phyloP scores from a whole-genome alignment of 1,140 invertebrate genomes.

The Aphidius ervi region DNA sequence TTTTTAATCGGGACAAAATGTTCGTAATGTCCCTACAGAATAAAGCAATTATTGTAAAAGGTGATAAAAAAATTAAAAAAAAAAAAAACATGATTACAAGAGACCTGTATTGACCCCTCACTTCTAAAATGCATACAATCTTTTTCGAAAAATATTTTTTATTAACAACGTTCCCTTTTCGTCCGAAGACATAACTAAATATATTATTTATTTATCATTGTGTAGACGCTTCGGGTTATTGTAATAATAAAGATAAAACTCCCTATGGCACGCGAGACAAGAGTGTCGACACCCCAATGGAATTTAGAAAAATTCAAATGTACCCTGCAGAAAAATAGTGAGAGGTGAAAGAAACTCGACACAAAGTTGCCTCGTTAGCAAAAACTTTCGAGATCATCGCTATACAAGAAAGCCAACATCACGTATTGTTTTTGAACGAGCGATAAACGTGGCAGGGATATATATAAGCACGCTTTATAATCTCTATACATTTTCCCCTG shows the following conservation, averaged over 20 bases:
- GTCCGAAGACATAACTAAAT: no score
- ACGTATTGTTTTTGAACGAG: slow-evolving; percentile 34
- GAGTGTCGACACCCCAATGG: background rate
- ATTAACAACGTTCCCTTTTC: no score
- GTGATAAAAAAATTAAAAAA: no score
- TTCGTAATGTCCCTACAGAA: no score
- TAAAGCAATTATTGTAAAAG: no score
- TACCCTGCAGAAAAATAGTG: background rate
- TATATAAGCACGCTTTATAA: slow-evolving; percentile 2
- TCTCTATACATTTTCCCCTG: slow-evolving; percentile 4
- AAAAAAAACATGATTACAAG: no score
- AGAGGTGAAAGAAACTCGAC: slow-evolving; percentile 24
- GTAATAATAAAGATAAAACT: background rate
- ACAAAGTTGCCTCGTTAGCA: slow-evolving; percentile 32
- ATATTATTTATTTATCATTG: no score
- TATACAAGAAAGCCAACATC: slow-evolving; percentile 27
- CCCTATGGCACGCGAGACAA: slow-evolving; percentile 7
- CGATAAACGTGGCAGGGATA: background rate
- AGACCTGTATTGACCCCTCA: no score
- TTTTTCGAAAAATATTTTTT: no score
- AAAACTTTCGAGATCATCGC: slow-evolving; percentile 16
- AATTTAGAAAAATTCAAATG: slow-evolving; percentile 8
- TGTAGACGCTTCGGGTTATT: background rate
- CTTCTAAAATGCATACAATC: no score
- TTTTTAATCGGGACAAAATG: no score